Percentiles rank a stretch among this genome's conserved stretches.
These are phyloP conservation scores for Fragum sueziense DNA, from an alignment of 2,888 invertebrate species.

Conservation along the genomic window DNA sequence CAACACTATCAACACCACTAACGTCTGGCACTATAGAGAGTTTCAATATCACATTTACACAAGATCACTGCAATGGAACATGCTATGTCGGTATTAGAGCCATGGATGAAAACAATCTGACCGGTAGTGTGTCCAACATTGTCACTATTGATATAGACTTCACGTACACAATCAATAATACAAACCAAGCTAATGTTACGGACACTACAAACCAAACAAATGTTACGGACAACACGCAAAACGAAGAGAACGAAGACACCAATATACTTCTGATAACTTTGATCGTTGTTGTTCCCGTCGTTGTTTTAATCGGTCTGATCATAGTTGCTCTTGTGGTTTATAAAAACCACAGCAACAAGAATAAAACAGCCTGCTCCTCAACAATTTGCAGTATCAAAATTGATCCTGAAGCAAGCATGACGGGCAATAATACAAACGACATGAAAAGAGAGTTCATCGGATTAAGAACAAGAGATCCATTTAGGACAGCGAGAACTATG, in stretches of 20 bases:
- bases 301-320: not conserved
- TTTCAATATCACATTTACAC: not conserved
- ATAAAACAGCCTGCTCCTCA: not conserved
- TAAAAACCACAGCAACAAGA: not conserved
- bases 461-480: not conserved
- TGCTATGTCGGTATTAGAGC: conserved; percentile 1
- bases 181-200: not conserved
- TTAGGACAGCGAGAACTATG: not conserved
- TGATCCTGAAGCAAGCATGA: not conserved
- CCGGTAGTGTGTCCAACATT: not conserved
- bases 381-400: not conserved
- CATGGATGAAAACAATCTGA: not conserved
- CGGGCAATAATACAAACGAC: not conserved
- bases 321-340: not conserved
- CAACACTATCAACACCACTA: not conserved
- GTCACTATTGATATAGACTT: conserved; percentile 6
- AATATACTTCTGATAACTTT: not conserved
- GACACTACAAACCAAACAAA: too few species aligned
- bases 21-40: not conserved
- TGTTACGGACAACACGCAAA: not conserved
- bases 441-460: not conserved
- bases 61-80: not conserved
- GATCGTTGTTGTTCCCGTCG: not conserved
- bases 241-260: not conserved
- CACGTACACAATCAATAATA: not conserved